Evolutionary conservation across 2,888 invertebrate species (phyloP), one percentile per base, ranked within the genome.

Genomic region (Campopleginae sp.): DNA sequence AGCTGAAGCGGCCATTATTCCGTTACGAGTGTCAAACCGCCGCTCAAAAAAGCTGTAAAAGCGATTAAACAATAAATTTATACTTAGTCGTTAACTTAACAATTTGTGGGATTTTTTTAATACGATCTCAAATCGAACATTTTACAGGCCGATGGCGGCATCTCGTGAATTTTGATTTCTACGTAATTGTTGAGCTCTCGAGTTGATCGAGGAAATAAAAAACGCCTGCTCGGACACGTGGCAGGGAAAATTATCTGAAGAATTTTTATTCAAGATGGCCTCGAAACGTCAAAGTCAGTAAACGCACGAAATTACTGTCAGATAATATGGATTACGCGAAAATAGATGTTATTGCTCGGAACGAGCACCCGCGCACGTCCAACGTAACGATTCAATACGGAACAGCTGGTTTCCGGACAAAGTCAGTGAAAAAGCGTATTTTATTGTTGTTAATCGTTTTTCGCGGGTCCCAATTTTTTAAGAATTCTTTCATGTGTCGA

Each of bases 371-470:
- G 38, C 97, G 96, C 94, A 96, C 95, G 65, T 94, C 91, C 70
- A 95, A 95, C 90, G 95, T 95, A 88, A 95, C 95, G 91, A 96
- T 97, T 89, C 95, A 96, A 94, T 98, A 98, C 94, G 98, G 98
- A 89, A 98, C 98, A 85, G 97, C 98, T 89, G 98, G 98, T 92
- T 98, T 98, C 94, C 96, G 98, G 91, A 96, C 96, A 91, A 97
- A 96, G 97, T 97, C 94, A 95, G 90, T 87, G 23, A 12, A 68
- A 46, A 23, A 81, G 31, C 68, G 46, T 27, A 72, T 19, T 38
- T 68, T 19, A 54, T 61, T 58, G 4, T 38, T 71, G 33, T 66
- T 44, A n/a, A n/a, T 33, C 33, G 48, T 46, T 74, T 66, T 38
- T 80, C 27, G 63, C 14, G 75, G 71, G 3, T 66, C 68, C 82